Evolutionary conservation across 1,140 invertebrate species (phyloP).

Genomic region (Temnothorax longispinosus): DNA sequence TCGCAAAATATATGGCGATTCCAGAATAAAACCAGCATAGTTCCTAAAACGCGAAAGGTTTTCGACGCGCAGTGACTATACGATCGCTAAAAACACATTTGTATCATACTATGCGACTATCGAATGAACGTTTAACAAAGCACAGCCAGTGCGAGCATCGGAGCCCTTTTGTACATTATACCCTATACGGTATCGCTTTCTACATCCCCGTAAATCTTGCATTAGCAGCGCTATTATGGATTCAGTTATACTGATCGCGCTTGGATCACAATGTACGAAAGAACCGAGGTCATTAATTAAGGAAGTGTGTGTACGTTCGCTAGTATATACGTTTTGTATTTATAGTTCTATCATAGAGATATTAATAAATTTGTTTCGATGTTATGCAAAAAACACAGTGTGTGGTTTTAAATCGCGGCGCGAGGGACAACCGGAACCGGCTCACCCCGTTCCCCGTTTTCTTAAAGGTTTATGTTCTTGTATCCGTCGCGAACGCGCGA

Average conservation of each 20-base stretch:
- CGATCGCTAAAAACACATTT: slow-evolving; percentile 23
- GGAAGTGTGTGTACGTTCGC: slow-evolving; percentile 64
- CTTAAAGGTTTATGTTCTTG: slow-evolving; percentile 15
- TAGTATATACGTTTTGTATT: slow-evolving; percentile 76
- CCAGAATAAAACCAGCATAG: slow-evolving; percentile 50
- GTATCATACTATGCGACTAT: slow-evolving; percentile 55
- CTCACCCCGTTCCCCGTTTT: neutral
- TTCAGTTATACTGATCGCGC: slow-evolving; percentile 29
- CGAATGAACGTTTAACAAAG: slow-evolving; percentile 64
- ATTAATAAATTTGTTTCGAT: slow-evolving; percentile 79
- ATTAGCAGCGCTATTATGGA: neutral
- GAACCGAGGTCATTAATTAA: slow-evolving; percentile 65
- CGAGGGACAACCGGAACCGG: neutral
- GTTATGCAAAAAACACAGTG: slow-evolving; percentile 64
- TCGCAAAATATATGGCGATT: slow-evolving; percentile 11
- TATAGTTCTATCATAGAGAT: slow-evolving; percentile 76
- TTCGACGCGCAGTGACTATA: slow-evolving; percentile 17
- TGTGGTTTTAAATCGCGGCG: neutral
- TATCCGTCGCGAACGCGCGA: neutral
- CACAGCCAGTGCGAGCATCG: slow-evolving; percentile 45
- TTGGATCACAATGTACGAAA: slow-evolving; percentile 53
- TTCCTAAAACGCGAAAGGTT: slow-evolving; percentile 63
- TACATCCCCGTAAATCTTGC: slow-evolving; percentile 16
- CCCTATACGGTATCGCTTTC: slow-evolving; percentile 5
- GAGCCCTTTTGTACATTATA: slow-evolving; percentile 56